Evolutionary conservation across 2,888 invertebrate genomes (phyloP), one percentile per base, ranked within the genome.

Genomic region (Operophtera brumata): DNA sequence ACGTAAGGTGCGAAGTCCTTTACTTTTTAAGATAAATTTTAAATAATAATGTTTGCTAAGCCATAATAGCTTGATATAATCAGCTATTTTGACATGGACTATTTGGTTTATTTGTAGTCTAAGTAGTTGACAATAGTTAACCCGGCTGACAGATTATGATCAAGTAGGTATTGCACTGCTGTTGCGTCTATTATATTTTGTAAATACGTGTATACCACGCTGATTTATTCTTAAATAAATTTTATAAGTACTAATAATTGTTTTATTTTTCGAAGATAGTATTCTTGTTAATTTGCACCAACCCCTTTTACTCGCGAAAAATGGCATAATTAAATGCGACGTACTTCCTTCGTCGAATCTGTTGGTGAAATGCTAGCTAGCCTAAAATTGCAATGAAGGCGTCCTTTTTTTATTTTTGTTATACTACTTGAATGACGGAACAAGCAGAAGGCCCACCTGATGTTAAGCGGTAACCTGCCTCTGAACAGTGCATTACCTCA

Each of bases 121-220:
- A 30, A 2, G 2, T 9, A 30, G 8, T 30, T 30, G 20, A 20
- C n/a, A 34, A 11, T 11, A 13, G 20, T 12, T n/a, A 10, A 20
- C 12, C 0, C 20, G 25, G 5, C 42, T 35, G 42, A 46, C 34
- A 50, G 47, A 45, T 10, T 36, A 40, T 30, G n/a, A 47, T 40
- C n/a, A n/a, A 6, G 39, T 45, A n/a, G 4, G 39, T 45, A 48
- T 34, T 53, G 63, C 64, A 71, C 61, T 44, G 57, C 63, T 60
- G 47, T 55, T 46, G 59, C 57, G 55, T 58, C 60, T 61, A 70
- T 68, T 61, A 73, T 73, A n/a, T n/a, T n/a, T 75, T 89, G 86
- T 86, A 85, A 82, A 88, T 86, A 87, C 68, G 74, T 70, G 69
- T 77, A 78, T 73, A 70, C 78, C 87, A 87, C 85, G 85, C 86